Evolutionary conservation across 2,888 invertebrate species (phyloP), one percentile per base, ranked within the genome.

Genomic region (Tetragonula carbonaria): DNA sequence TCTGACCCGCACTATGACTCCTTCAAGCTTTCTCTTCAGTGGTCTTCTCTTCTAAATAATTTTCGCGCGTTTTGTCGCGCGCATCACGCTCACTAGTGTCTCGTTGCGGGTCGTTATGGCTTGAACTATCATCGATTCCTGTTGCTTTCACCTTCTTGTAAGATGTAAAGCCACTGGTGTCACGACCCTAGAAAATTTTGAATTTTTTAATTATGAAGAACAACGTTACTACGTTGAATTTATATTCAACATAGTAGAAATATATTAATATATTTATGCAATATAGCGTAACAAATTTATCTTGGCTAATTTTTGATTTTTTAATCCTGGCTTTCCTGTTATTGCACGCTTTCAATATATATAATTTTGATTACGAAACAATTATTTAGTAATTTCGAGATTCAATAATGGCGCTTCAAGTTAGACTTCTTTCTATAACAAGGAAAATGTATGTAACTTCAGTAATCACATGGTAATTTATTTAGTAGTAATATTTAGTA

Each of bases 21-120:
- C 16, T 55, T 16, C 16, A 53, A 73, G 77, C 83, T 84, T 84
- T 84, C 83, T 84, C 82, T 84, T 82, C 51, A 33, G 11, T 23
- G 23, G 67, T 67, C 50, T 23, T 77, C 57, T 45, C 74, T 23
- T 68, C 63, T 45, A 68, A 33, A n/a, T 33, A n/a, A 23, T 82
- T 82, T 80, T 70, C 28, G 38, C 57, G 65, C 78, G 65, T 51
- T 57, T 50, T 2, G 5, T 45, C 28, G 16, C 53, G 55, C 55
- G 28, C 38, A 57, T 62, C 51, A 23, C 21, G 45, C 45, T 73
- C 33, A 18, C 4, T 21, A 14, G 14, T 59, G 57, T 13, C 16
- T 21, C 28, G 51, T 45, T 13, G 53, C n/a, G 74, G 33, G 21
- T 65, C 51, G 38, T 53, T 28, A 16, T 38, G 18, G n/a, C 6